Percentiles rank a stretch among this genome's conserved stretches.
Conservation (phyloP, 1,140 invertebrate genomes). For the Antheraea mylitta region DNA sequence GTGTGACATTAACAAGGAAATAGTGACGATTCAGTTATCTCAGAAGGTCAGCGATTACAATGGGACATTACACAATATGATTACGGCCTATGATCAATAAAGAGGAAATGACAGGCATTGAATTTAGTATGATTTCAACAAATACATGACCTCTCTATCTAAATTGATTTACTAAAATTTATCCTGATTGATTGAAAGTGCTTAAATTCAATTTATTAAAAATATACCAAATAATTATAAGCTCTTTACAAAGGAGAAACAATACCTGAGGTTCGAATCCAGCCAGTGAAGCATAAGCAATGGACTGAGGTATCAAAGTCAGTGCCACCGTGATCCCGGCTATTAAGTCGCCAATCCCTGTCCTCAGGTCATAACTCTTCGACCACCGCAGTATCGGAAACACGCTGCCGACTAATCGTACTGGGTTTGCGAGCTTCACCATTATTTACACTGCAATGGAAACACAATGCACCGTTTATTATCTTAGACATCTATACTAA, state of each 20-base stretch:
- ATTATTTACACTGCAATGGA: constrained; percentile 12
- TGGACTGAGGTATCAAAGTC: constrained; percentile 88
- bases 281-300: constrained; percentile 88
- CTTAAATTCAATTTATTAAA: too few species aligned
- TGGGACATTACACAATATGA: constrained; percentile 1
- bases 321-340: constrained; percentile 92
- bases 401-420: constrained; percentile 38
- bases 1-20: too few species aligned
- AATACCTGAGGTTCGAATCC: constrained; percentile 85
- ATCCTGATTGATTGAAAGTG: too few species aligned
- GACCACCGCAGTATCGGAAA: constrained; percentile 69
- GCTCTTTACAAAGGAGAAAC: constrained; percentile 3
- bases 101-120: constrained; percentile 9
- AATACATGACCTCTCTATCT: too few species aligned
- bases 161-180: too few species aligned
- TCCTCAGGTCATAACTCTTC: constrained; percentile 80
- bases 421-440: constrained; percentile 45
- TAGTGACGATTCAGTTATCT: background rate
- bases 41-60: background rate
- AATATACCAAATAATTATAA: too few species aligned
- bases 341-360: constrained; percentile 85
- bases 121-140: constrained; percentile 18
- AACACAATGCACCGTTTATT: background rate
- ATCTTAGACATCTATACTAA: too few species aligned
- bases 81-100: background rate